Evolutionary conservation across 64 coral and sea anemone species (phyloP).

Genomic region (Anthopleura sola): DNA sequence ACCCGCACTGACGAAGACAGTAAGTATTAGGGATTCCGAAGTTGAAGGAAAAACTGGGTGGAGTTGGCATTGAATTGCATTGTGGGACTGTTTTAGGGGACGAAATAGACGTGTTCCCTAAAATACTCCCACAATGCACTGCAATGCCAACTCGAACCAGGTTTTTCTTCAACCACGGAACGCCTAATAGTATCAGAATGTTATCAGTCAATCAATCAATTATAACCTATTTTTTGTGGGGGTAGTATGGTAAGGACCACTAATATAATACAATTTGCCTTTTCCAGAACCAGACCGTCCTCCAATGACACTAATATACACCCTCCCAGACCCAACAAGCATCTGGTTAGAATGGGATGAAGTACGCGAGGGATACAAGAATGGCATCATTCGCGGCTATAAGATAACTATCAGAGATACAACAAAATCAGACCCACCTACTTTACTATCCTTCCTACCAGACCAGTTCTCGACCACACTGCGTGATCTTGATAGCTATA

Average conservation of each 20-base stretch:
- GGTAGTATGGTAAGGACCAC: too few relatives aligned
- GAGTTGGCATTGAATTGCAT: too few relatives aligned
- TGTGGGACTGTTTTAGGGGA: too few relatives aligned
- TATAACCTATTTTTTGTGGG: too few relatives aligned
- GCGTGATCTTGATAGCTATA: constrained; percentile 26
- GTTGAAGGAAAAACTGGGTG: too few relatives aligned
- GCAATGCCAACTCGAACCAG: too few relatives aligned
- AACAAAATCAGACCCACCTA: neutral
- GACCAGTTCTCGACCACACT: constrained; percentile 20
- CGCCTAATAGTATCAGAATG: too few relatives aligned
- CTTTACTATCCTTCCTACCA: neutral
- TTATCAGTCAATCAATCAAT: too few relatives aligned
- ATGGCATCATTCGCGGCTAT: constrained; percentile 70
- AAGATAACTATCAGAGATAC: constrained; percentile 28
- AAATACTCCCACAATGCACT: too few relatives aligned
- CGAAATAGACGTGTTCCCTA: too few relatives aligned
- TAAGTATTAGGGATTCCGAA: too few relatives aligned
- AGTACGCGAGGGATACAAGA: constrained; percentile 49
- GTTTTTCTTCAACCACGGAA: too few relatives aligned
- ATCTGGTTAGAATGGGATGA: constrained; percentile 32
- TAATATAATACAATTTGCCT: neutral
- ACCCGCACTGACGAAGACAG: constrained; percentile 63
- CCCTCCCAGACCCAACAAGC: constrained; percentile 16
- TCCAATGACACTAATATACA: neutral
- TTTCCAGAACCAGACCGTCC: constrained; percentile 32